Percentiles rank a stretch among this genome's conserved stretches.
Evolutionary conservation across 1,140 invertebrate species (phyloP).

Genomic region (Caenorhabditis remanei): DNA sequence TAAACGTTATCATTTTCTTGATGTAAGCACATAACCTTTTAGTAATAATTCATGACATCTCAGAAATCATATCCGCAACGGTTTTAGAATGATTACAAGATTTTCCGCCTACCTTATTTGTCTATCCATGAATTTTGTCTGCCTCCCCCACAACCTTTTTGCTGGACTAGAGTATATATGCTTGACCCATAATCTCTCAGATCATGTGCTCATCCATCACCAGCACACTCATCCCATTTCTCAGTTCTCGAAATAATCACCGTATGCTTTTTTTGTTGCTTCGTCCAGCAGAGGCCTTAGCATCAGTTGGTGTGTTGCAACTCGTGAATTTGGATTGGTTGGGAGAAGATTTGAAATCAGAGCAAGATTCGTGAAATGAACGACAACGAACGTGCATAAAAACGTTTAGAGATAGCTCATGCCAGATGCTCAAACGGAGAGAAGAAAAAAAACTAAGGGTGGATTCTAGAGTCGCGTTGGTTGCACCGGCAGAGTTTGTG

Average conservation of each 20-base stretch:
- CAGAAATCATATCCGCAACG: too few species aligned
- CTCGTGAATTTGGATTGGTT: conserved; percentile 5
- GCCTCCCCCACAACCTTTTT: not conserved
- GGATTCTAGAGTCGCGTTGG: not conserved
- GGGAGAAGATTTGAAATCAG: not conserved
- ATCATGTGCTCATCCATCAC: conserved; percentile 55
- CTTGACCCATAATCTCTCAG: conserved; percentile 35
- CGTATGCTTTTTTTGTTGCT: conserved; percentile 20
- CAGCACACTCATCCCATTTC: conserved; percentile 34
- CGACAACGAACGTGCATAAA: conserved; percentile 43
- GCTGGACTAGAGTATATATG: conserved; percentile 14
- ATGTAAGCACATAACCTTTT: too few species aligned
- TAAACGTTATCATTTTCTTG: too few species aligned
- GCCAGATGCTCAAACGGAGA: conserved; percentile 41
- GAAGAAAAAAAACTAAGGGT: not conserved
- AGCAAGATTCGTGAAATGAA: not conserved
- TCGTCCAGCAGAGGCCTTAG: not conserved
- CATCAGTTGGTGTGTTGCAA: conserved; percentile 51
- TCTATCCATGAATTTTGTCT: not conserved
- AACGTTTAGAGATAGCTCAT: not conserved
- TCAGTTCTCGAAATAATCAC: conserved; percentile 34
- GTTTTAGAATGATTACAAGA: too few species aligned
- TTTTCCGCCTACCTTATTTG: not conserved
- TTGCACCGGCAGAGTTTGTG: not conserved
- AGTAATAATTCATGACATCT: too few species aligned